Base-by-base conservation (phyloP, 2,797 vertebrate species). In the Thunnus albacares region DNA sequence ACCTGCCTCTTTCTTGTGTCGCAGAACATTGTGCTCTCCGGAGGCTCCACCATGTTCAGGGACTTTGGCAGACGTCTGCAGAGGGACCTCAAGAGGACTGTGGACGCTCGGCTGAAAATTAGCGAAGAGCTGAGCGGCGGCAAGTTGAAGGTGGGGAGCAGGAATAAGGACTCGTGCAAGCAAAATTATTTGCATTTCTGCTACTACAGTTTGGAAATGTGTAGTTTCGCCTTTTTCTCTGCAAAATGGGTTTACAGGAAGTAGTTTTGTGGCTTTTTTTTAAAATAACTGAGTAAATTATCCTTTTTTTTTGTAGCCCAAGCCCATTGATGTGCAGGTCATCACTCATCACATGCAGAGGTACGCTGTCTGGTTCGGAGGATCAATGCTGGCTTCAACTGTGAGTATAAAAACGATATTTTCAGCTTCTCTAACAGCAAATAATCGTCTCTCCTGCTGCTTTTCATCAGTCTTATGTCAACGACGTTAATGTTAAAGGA, bases 291-390 rank as follows among this genome's bases (percentile, higher is more conserved):
- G 45, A 66, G 24, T 20, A 49, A 49, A 0, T 18, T 22, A 2
- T 20, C 5, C 58, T 1, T 41, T n/a, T 75, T 11, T 64, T 75
- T 56, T 45, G 30, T 83, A 99, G 98, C 98, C 98, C 1, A 99
- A 99, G 88, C 98, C 98, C 83, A 99, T 99, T 26, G 98, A 99
- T 55, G 98, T 99, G 62, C 97, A 99, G 89, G 98, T 99, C 80
- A 96, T 99, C 87, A 99, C 98, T 3, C 98, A 99, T 87, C 98
- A 99, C 93, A 99, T 99, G 98, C 98, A 99, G 90, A 95, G 98
- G 92, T 99, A 99, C 0, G 98, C 98, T 2, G 98, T 99, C 90
- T 99, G 98, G 98, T 99, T 99, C 85, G 98, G 98, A 94, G 98
- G 98, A 75, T 99, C 98, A 41, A 99, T 99, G 98, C 89, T 99